Conservation (phyloP, 2,113 vertebrate genomes). For the Nerophis ophidion region DNA sequence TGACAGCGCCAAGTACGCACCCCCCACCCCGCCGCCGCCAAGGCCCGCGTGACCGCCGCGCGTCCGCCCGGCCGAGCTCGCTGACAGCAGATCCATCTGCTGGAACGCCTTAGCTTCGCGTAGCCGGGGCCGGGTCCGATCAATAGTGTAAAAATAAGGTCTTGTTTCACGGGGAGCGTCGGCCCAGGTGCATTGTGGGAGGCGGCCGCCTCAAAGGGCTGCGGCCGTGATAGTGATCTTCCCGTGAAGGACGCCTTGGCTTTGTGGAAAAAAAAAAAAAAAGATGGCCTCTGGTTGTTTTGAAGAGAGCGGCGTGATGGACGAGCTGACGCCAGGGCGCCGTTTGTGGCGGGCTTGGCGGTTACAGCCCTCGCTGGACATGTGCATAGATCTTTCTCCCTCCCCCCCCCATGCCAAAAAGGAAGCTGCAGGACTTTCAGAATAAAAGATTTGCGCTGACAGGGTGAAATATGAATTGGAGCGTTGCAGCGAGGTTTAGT, state of each 20-base stretch:
- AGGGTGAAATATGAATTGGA: conserved; percentile 30
- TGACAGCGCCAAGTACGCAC: conserved; percentile 37
- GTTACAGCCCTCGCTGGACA: too few species aligned
- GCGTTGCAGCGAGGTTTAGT: conserved; percentile 9
- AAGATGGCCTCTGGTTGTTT: conserved; percentile 59
- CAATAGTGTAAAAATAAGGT: conserved; percentile 67
- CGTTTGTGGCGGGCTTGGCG: conserved; percentile 21
- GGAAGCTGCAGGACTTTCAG: conserved; percentile 1
- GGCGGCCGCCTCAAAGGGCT: too few species aligned
- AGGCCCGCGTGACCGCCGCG: conserved; percentile 55
- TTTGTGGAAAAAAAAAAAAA: conserved; percentile 29
- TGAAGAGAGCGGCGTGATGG: conserved; percentile 49
- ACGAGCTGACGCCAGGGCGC: conserved; percentile 28
- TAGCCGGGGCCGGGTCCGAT: conserved; percentile 48
- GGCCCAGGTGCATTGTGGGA: conserved; percentile 50
- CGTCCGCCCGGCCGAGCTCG: conserved; percentile 29
- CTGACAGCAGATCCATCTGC: conserved; percentile 73
- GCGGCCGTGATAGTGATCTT: conserved; percentile 15
- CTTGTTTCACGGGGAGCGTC: conserved; percentile 51
- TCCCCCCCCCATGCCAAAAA: not conserved
- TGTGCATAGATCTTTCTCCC: conserved; percentile 1
- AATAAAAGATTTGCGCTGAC: conserved; percentile 27
- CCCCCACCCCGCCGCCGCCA: conserved; percentile 31
- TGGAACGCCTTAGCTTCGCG: conserved; percentile 51
- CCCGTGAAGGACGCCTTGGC: conserved; percentile 4